These are phyloP conservation scores for Zapornia atra DNA, from an alignment of 2,113 vertebrate species.

Conservation along the genomic window DNA sequence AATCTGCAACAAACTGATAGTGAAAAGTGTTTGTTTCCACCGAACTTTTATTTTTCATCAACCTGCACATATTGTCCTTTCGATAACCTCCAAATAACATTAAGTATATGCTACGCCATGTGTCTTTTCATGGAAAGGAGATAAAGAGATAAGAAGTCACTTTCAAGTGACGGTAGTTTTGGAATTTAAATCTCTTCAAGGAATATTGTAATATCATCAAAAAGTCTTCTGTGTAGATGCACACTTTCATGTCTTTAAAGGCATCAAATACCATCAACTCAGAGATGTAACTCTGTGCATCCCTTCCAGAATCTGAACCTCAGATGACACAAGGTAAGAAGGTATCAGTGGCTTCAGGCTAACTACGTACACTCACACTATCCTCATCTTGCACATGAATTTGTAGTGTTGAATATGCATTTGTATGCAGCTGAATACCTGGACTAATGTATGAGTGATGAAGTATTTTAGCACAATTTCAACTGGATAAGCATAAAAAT, in stretches of 20 bases:
- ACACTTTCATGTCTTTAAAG: neutral
- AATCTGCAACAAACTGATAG: neutral
- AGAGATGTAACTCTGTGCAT: neutral
- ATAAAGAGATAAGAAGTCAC: neutral
- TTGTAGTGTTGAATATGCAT: neutral
- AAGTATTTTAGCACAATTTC: neutral
- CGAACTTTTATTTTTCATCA: neutral
- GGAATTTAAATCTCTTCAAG: slow-evolving; percentile 23
- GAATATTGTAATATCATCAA: neutral
- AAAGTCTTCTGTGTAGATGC: neutral
- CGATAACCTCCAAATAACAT: neutral
- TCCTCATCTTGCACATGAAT: neutral
- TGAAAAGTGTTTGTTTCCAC: neutral
- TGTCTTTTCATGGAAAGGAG: neutral
- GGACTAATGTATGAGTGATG: neutral
- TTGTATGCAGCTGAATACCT: neutral
- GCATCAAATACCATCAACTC: neutral
- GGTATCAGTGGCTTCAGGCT: neutral
- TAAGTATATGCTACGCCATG: neutral
- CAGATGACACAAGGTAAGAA: neutral
- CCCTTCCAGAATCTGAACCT: neutral
- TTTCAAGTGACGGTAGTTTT: neutral
- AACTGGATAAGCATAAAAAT: neutral
- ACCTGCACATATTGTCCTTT: neutral
- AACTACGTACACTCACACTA: neutral